phyloP scores from a whole-genome alignment of 2,113 vertebrate genomes.

The Brachyhypopomus occidentalis region DNA sequence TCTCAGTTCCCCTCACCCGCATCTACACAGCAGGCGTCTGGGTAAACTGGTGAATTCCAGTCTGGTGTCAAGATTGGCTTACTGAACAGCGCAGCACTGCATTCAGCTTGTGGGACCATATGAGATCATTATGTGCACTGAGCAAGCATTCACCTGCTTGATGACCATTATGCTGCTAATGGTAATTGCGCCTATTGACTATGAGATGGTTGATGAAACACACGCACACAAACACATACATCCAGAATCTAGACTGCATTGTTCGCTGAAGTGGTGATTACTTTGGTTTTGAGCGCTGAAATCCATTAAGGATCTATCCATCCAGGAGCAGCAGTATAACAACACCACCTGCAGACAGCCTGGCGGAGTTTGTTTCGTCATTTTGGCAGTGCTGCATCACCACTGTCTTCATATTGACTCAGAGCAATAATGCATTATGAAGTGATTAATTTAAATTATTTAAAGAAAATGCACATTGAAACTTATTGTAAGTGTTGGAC shows the following conservation, averaged over 20 bases:
- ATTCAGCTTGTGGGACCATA: background rate
- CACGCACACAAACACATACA: conserved; percentile 9
- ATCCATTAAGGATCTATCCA: background rate
- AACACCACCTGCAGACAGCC: background rate
- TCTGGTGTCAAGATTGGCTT: conserved; percentile 12
- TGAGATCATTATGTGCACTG: background rate
- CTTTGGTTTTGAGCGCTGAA: background rate
- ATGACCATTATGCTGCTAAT: conserved; percentile 39
- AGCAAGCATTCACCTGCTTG: conserved; percentile 26
- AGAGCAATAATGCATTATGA: background rate
- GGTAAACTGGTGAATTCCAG: conserved; percentile 4
- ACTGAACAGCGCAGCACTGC: conserved; percentile 9
- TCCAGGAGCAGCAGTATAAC: background rate
- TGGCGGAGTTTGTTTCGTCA: background rate
- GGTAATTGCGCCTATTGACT: conserved; percentile 31
- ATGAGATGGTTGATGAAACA: background rate
- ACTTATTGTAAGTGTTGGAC: background rate
- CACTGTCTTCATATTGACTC: conserved; percentile 1
- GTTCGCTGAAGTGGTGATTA: conserved; percentile 15
- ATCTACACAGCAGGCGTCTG: conserved; percentile 26
- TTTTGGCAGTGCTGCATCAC: background rate
- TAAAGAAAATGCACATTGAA: background rate
- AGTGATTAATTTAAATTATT: background rate
- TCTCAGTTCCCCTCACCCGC: conserved; percentile 23
- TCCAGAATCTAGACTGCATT: background rate